These are phyloP conservation scores for Amblyjoppa proteus DNA, from an alignment of 2,888 invertebrate species.

Conservation along the genomic window DNA sequence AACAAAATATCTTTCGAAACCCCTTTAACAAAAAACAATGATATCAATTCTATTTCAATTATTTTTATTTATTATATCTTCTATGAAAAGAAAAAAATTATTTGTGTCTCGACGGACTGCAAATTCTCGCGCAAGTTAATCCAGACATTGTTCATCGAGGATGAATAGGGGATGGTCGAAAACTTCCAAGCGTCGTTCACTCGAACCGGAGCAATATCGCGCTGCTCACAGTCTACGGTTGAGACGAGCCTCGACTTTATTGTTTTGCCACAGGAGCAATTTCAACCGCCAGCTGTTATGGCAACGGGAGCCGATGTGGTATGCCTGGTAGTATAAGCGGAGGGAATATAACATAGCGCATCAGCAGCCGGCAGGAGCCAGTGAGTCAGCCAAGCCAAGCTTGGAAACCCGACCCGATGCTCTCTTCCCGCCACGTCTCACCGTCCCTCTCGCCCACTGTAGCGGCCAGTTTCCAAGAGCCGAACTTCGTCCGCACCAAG, in stretches of 20 bases:
- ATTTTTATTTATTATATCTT: too few relatives aligned
- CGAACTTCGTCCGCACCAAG: slow-evolving; percentile 44
- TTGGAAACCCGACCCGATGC: slow-evolving; percentile 38
- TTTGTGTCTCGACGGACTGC: not conserved
- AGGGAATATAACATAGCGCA: slow-evolving; percentile 56
- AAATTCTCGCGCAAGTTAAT: not conserved
- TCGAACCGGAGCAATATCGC: slow-evolving; percentile 51
- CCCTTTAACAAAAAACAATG: too few relatives aligned
- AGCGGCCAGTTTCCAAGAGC: slow-evolving; percentile 54
- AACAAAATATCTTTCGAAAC: too few relatives aligned
- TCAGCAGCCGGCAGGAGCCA: slow-evolving; percentile 45
- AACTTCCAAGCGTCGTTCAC: slow-evolving; percentile 39
- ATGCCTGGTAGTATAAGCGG: slow-evolving; percentile 5
- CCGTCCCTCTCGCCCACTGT: not conserved
- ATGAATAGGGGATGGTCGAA: slow-evolving; percentile 28
- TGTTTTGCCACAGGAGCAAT: slow-evolving; percentile 71
- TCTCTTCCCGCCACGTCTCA: not conserved
- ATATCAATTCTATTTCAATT: too few relatives aligned
- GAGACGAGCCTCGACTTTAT: slow-evolving; percentile 67
- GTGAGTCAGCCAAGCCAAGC: slow-evolving; percentile 45
- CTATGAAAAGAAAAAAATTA: not conserved
- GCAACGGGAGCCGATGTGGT: slow-evolving; percentile 46
- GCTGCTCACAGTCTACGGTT: slow-evolving; percentile 27
- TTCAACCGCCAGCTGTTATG: slow-evolving; percentile 71
- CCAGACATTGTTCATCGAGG: not conserved